Evolutionary conservation across 2,113 vertebrate genomes (phyloP), one percentile per base, ranked within the genome.

Genomic region (Apeltes quadracus): DNA sequence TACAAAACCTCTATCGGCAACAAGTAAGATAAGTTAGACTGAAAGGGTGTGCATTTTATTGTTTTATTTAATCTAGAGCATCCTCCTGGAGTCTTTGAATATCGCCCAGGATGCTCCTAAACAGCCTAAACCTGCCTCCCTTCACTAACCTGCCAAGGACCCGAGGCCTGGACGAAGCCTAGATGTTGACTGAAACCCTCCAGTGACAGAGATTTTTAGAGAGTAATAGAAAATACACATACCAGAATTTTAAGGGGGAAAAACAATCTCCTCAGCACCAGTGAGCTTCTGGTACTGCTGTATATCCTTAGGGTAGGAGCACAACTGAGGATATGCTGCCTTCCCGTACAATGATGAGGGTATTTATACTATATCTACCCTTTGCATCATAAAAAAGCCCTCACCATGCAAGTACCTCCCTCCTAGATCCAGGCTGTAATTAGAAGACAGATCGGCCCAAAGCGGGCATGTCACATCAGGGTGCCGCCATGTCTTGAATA

Each of bases 351-450:
- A 90, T 90, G 88, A 89, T 92, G 90, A 80, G 84, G 74, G 89
- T 94, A 94, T 98, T 97, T 98, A 97, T 98, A 95, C 90, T 54
- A 87, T 94, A 95, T 95, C 92, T 90, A 69, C 89, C 88, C 82
- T 69, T 56, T 83, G 61, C 87, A 89, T 93, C 86, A 90, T 91
- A 77, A 20, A 68, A 87, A 22, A 61, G 90, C 90, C 87, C 90
- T 91, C 92, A 89, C 79, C 87, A 78, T 63, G 85, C 88, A 92
- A 94, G 93, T 94, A 93, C 95, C 96, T 94, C 96, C 96, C 91
- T 92, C 34, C 78, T 87, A 88, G 89, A 76, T 82, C 88, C 84
- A 93, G 93, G 92, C 92, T 95, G 92, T 96, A 98, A 97, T 97
- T 98, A 95, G 88, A 91, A 92, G 90, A 84, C 91, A 92, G 94